Percentiles rank a stretch among this genome's conserved stretches.
These are phyloP conservation scores for Aldabrachelys gigantea DNA, from an alignment of 2,113 vertebrate species.

Conservation along the genomic window DNA sequence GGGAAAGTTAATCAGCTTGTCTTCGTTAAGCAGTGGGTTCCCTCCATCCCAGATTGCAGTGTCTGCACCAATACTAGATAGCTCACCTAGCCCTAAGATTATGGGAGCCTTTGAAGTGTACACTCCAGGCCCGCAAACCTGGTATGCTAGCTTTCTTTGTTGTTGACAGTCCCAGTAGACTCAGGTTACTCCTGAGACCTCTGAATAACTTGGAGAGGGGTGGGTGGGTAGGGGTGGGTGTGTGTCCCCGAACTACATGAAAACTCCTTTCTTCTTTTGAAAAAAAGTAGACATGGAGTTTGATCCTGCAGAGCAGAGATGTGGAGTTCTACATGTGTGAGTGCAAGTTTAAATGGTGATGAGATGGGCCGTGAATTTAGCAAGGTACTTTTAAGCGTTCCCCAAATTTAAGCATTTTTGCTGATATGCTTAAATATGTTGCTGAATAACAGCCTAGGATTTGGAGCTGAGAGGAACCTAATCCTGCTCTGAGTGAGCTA, in stretches of 20 bases:
- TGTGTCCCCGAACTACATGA: background rate
- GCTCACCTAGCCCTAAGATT: background rate
- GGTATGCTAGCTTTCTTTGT: background rate
- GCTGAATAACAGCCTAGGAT: background rate
- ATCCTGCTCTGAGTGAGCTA: background rate
- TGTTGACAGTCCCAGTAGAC: background rate
- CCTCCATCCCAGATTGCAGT: background rate
- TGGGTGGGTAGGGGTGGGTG: background rate
- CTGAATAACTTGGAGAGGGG: background rate
- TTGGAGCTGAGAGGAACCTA: background rate
- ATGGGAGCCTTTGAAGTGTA: background rate
- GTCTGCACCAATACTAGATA: conserved; percentile 2
- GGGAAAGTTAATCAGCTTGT: conserved; percentile 56
- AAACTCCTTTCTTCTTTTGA: background rate
- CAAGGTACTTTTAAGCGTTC: background rate
- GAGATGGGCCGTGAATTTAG: background rate
- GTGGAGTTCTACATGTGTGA: background rate
- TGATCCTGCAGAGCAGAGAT: background rate
- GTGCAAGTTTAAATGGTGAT: background rate
- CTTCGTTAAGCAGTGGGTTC: conserved; percentile 20
- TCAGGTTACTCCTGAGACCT: background rate
- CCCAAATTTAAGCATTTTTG: background rate
- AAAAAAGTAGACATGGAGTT: background rate
- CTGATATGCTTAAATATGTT: background rate
- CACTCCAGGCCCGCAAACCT: background rate